phyloP scores from a whole-genome alignment of 2,797 vertebrate species.

The Florisuga fusca region DNA sequence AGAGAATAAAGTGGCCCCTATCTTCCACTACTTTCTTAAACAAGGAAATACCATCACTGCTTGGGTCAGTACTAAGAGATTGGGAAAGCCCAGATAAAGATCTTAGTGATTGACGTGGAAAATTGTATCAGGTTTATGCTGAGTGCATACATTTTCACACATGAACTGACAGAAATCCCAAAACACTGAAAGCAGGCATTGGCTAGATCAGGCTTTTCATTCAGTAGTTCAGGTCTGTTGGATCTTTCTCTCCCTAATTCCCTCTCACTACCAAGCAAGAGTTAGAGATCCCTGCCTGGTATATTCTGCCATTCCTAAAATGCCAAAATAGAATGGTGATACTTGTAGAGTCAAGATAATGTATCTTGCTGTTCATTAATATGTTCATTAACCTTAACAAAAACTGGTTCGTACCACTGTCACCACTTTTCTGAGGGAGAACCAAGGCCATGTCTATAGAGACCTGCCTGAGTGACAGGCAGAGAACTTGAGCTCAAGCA shows the following conservation, averaged over 20 bases:
- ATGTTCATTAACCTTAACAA: background rate
- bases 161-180: background rate
- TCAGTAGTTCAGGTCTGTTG: background rate
- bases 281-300: background rate
- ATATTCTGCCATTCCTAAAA: background rate
- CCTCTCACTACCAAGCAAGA: background rate
- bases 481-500: background rate
- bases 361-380: background rate
- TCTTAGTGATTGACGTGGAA: background rate
- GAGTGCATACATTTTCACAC: background rate
- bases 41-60: background rate
- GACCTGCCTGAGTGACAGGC: background rate
- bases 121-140: background rate
- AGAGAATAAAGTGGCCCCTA: accelerated
- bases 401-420: too few relatives aligned
- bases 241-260: background rate
- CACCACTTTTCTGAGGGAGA: too few relatives aligned
- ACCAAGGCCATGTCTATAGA: too few relatives aligned
- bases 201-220: background rate
- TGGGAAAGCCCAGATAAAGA: background rate
- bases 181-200: background rate
- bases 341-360: background rate
- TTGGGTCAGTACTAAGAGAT: background rate
- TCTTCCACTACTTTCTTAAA: background rate
- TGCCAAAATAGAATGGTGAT: background rate